These are phyloP conservation scores for Ostrea edulis DNA, from an alignment of 1,140 invertebrate species.

Conservation along the genomic window DNA sequence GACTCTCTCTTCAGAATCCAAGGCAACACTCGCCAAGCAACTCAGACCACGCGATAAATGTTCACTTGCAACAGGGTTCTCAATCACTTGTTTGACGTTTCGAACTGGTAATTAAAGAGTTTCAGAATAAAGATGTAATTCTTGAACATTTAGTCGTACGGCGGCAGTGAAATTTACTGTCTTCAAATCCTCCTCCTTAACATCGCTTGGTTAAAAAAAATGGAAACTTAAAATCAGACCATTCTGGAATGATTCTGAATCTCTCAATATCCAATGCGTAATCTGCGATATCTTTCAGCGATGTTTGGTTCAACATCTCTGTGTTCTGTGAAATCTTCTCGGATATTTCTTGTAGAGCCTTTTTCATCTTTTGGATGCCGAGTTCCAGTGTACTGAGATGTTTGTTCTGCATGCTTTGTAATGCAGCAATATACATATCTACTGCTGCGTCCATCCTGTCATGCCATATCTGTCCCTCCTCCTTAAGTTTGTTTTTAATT, in stretches of 20 bases:
- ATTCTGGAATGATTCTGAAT: not conserved
- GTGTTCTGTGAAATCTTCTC: not conserved
- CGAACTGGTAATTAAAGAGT: not conserved
- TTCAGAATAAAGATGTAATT: not conserved
- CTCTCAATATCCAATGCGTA: not conserved
- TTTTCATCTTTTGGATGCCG: not conserved
- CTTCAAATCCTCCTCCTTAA: not conserved
- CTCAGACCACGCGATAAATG: not conserved
- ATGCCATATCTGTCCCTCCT: not conserved
- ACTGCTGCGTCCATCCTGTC: not conserved
- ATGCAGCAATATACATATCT: not conserved
- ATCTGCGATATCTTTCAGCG: not conserved
- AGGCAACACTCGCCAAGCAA: not conserved
- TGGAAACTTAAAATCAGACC: not conserved
- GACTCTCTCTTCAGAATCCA: not conserved
- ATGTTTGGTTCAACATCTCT: too few species aligned
- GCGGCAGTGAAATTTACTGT: not conserved
- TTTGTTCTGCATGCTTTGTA: not conserved
- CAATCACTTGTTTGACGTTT: not conserved
- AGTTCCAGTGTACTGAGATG: not conserved
- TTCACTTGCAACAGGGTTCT: not conserved
- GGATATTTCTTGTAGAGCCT: not conserved
- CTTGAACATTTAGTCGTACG: not conserved
- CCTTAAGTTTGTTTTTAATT: not conserved
- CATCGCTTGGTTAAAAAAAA: not conserved